Conservation (phyloP, 2,797 vertebrate genomes). For the Capromys pilorides region DNA sequence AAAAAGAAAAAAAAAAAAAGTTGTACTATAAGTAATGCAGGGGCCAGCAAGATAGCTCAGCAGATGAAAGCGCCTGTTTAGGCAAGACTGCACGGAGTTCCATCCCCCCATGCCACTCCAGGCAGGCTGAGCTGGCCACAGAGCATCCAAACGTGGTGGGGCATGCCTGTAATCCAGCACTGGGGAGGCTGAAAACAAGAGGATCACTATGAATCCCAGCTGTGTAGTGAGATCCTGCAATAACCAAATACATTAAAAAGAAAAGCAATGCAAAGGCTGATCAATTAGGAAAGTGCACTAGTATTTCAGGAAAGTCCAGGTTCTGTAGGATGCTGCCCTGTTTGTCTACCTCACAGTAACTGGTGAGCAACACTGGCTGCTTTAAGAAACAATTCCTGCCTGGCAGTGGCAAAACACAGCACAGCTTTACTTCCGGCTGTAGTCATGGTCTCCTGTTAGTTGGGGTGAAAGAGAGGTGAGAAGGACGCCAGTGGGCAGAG, state of each 20-base stretch:
- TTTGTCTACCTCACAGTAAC: too few species aligned
- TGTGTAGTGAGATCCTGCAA: background rate
- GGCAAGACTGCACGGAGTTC: too few species aligned
- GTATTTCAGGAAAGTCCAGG: background rate
- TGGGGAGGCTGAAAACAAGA: too few species aligned
- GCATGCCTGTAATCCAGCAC: too few species aligned
- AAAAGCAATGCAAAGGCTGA: background rate
- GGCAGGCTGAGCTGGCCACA: too few species aligned
- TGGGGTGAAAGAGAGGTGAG: background rate
- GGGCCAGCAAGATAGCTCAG: too few species aligned
- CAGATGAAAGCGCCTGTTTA: too few species aligned
- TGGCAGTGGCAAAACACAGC: background rate
- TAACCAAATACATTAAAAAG: background rate
- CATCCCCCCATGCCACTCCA: too few species aligned
- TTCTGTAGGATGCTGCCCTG: background rate
- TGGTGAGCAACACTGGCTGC: background rate
- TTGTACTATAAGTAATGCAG: too few species aligned
- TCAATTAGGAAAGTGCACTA: background rate
- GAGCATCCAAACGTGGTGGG: too few species aligned
- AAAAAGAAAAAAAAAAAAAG: background rate
- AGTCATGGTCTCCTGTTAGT: background rate
- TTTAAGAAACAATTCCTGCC: slow-evolving; percentile 19
- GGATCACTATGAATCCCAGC: too few species aligned
- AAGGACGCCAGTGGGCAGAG: background rate
- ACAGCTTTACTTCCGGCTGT: background rate